These are phyloP conservation scores for Orthosia incerta DNA, from an alignment of 2,888 invertebrate genomes.

Conservation along the genomic window DNA sequence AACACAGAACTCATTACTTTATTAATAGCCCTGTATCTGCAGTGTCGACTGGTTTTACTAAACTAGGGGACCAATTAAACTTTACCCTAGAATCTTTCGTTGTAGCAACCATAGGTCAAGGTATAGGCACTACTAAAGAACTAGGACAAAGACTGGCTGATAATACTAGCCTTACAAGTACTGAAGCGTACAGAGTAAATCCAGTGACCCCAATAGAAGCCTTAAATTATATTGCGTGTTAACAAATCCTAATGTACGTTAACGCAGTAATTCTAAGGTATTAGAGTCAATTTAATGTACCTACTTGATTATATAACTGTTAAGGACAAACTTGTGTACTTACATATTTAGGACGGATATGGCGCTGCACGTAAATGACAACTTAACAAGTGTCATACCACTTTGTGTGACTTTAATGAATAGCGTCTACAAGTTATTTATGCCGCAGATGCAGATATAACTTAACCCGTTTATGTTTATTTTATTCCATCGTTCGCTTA, in stretches of 20 bases:
- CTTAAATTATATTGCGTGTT: conserved; percentile 58
- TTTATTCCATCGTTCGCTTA: conserved; percentile 42
- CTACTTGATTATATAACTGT: conserved; percentile 52
- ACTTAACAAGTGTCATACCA: conserved; percentile 25
- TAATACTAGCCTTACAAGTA: conserved; percentile 16
- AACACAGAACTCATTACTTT: not conserved
- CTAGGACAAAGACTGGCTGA: conserved; percentile 14
- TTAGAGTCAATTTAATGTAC: conserved; percentile 43
- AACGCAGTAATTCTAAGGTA: conserved; percentile 32
- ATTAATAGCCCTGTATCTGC: not conserved
- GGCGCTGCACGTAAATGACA: conserved; percentile 37
- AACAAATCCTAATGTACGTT: conserved; percentile 32
- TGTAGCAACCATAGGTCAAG: conserved; percentile 29
- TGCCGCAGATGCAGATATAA: conserved; percentile 25
- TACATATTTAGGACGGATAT: conserved; percentile 43
- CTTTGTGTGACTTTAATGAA: conserved; percentile 33
- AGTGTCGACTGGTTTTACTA: conserved; percentile 3
- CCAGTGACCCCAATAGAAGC: conserved; percentile 47
- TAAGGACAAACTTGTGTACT: conserved; percentile 51
- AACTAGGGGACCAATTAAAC: conserved; percentile 25
- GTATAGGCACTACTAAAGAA: conserved; percentile 15
- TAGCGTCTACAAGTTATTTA: conserved; percentile 38
- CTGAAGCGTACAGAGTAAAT: conserved; percentile 13
- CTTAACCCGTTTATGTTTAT: conserved; percentile 38
- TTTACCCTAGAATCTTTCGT: conserved; percentile 2